These are phyloP conservation scores for Nymphalis io DNA, from an alignment of 1,140 invertebrate species.

Conservation along the genomic window DNA sequence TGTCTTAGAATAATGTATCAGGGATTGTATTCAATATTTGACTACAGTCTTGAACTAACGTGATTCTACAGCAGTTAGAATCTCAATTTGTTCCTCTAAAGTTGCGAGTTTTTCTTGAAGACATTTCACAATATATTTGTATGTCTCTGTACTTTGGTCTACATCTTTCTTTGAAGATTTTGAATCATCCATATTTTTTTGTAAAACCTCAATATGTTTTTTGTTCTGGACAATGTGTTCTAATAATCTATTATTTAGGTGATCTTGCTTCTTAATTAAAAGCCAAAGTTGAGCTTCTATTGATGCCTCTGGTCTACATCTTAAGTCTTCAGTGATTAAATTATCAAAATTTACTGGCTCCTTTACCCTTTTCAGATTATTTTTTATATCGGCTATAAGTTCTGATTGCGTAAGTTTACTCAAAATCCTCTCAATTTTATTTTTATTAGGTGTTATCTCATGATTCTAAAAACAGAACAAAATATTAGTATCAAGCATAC, in stretches of 20 bases:
- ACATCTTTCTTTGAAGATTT: constrained; percentile 51
- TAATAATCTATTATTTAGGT: constrained; percentile 57
- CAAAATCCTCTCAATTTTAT: constrained; percentile 54
- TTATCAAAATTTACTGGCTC: constrained; percentile 60
- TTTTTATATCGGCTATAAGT: constrained; percentile 56
- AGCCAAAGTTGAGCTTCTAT: constrained; percentile 61
- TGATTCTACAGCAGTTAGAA: constrained; percentile 68
- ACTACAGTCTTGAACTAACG: constrained; percentile 44
- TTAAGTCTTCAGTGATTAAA: constrained; percentile 57
- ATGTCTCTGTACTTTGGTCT: constrained; percentile 56
- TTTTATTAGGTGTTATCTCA: constrained; percentile 23
- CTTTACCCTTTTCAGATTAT: constrained; percentile 46
- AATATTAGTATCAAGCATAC: constrained; percentile 6
- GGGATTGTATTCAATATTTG: neutral
- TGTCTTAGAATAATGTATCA: neutral
- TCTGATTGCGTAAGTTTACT: constrained; percentile 56
- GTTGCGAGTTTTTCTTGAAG: constrained; percentile 75
- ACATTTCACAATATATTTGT: constrained; percentile 72
- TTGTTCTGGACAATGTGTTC: constrained; percentile 56
- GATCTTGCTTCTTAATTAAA: constrained; percentile 68
- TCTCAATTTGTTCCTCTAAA: constrained; percentile 72
- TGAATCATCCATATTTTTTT: constrained; percentile 54
- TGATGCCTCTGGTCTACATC: constrained; percentile 54
- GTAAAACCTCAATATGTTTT: constrained; percentile 56
- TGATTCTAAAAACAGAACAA: constrained; percentile 22